phyloP scores from a whole-genome alignment of 2,113 vertebrate genomes.

The Indicator indicator region DNA sequence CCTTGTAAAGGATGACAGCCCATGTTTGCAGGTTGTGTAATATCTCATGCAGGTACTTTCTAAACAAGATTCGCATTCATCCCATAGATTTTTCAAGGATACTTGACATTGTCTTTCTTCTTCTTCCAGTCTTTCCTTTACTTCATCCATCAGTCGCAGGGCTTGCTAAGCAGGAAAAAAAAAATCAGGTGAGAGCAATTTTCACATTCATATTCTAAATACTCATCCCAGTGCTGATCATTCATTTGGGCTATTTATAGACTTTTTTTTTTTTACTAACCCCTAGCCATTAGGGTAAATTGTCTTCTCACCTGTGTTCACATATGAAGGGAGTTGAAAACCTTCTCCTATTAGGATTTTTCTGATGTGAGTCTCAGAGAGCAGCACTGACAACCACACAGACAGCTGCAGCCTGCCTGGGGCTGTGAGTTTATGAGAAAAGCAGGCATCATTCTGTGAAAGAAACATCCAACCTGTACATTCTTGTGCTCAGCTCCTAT shows the following conservation, averaged over 20 bases:
- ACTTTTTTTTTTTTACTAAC: background rate
- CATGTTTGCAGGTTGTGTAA: constrained; percentile 81
- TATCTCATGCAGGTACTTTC: constrained; percentile 85
- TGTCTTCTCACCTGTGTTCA: background rate
- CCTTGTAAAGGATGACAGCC: constrained; percentile 75
- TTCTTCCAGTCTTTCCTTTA: constrained; percentile 85
- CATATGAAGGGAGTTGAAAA: background rate
- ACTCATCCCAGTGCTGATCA: background rate
- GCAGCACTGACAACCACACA: background rate
- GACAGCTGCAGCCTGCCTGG: background rate
- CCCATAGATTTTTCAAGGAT: constrained; percentile 82
- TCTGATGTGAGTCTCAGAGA: background rate
- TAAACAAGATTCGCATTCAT: constrained; percentile 86
- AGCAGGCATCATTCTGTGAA: background rate
- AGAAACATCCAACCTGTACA: background rate
- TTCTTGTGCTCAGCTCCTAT: background rate
- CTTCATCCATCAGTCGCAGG: constrained; percentile 82
- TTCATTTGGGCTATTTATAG: background rate
- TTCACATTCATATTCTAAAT: background rate
- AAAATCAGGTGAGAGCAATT: background rate
- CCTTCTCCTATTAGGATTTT: background rate
- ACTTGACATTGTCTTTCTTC: constrained; percentile 85
- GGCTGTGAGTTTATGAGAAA: background rate
- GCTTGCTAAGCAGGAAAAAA: constrained; percentile 79
- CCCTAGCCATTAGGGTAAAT: background rate